phyloP scores from a whole-genome alignment of 2,888 invertebrate genomes.

The Orthosia gothica region DNA sequence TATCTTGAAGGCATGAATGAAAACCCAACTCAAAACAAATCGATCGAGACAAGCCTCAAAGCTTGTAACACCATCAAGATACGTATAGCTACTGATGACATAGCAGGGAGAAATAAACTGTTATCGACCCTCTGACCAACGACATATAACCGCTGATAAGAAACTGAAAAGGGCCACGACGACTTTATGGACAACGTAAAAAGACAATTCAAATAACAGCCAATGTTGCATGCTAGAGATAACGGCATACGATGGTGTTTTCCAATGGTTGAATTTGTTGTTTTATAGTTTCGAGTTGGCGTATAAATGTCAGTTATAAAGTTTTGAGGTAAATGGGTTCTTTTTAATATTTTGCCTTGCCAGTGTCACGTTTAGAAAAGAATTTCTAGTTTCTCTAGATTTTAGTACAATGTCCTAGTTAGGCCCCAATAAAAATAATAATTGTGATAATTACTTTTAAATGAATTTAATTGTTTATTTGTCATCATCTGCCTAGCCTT shows the following conservation, averaged over 20 bases:
- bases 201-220: conserved; percentile 68
- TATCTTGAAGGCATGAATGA: not conserved
- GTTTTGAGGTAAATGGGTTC: conserved; percentile 18
- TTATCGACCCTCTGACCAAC: conserved; percentile 59
- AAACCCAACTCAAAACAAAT: not conserved
- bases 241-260: conserved; percentile 55
- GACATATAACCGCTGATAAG: conserved; percentile 67
- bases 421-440: no score
- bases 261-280: conserved; percentile 58
- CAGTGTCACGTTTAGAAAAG: no score
- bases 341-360: no score
- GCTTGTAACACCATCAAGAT: conserved; percentile 32
- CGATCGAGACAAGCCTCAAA: conserved; percentile 11
- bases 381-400: no score
- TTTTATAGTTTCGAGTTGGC: conserved; percentile 56
- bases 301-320: conserved; percentile 28
- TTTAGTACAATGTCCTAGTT: no score
- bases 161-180: conserved; percentile 64
- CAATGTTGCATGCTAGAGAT: conserved; percentile 54
- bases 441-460: no score
- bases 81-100: conserved; percentile 30
- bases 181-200: conserved; percentile 69
- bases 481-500: no score
- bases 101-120: conserved; percentile 58
- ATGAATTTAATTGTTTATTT: no score